Percentiles rank a stretch among this genome's conserved stretches.
phyloP scores from a whole-genome alignment of 2,113 vertebrate species.

The Brachyistius frenatus region DNA sequence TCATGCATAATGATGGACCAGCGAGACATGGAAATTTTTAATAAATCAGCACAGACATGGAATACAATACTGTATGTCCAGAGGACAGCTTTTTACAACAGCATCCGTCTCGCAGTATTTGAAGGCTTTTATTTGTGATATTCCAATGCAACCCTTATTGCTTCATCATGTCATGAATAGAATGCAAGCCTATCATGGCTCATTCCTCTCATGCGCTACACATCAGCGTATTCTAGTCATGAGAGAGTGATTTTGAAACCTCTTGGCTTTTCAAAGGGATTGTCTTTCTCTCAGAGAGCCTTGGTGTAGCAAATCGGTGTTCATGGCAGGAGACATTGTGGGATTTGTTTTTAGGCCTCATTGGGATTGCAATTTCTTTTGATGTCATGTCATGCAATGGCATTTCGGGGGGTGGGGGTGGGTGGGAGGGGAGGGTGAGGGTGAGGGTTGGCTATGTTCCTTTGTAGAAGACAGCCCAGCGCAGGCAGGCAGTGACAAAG shows the following conservation, averaged over 20 bases:
- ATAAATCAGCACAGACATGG: constrained; percentile 46
- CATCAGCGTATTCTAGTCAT: constrained; percentile 46
- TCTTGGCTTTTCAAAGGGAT: constrained; percentile 64
- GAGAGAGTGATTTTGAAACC: constrained; percentile 49
- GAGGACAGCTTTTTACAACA: constrained; percentile 33
- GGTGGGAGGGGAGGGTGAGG: no score
- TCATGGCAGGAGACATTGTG: constrained; percentile 56
- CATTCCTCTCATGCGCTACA: constrained; percentile 29
- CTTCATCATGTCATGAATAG: constrained; percentile 38
- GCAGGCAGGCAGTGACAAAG: constrained; percentile 60
- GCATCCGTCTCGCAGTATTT: constrained; percentile 26
- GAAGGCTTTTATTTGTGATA: constrained; percentile 27
- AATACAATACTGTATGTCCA: constrained; percentile 19
- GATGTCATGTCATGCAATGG: constrained; percentile 72
- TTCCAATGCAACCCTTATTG: constrained; percentile 25
- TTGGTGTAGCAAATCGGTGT: constrained; percentile 57
- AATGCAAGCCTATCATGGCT: constrained; percentile 12
- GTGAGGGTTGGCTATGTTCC: constrained; percentile 22
- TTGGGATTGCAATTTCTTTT: constrained; percentile 72
- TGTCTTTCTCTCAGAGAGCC: constrained; percentile 39
- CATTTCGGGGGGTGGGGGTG: constrained; percentile 59
- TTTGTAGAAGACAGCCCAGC: constrained; percentile 62
- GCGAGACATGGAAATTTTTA: constrained; percentile 26
- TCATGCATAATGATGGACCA: constrained; percentile 7
- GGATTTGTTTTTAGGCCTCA: constrained; percentile 46